phyloP scores from a whole-genome alignment of 2,113 vertebrate species.

The Sapajus apella region DNA sequence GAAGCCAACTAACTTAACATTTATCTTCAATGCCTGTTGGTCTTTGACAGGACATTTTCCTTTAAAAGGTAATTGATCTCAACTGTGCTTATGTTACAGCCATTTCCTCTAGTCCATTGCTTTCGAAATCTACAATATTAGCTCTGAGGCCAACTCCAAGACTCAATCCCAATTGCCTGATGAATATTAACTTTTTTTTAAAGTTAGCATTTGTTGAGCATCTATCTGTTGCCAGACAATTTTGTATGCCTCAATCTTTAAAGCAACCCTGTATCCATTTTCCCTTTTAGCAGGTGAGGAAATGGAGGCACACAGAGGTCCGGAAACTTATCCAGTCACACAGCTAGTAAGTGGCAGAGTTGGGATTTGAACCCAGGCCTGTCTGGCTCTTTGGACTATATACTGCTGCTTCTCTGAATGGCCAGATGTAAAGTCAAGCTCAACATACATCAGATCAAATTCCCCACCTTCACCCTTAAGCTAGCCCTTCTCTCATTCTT shows the following conservation, averaged over 20 bases:
- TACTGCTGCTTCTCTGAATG: background rate
- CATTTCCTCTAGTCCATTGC: background rate
- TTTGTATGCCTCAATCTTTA: background rate
- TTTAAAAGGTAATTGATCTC: conserved; percentile 3
- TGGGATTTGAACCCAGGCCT: background rate
- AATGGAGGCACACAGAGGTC: background rate
- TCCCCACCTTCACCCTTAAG: background rate
- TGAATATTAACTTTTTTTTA: background rate
- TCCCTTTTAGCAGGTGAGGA: background rate
- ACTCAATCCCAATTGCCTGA: background rate
- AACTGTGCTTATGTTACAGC: background rate
- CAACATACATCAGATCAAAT: background rate
- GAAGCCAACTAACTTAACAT: conserved; percentile 2
- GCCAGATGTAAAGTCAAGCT: background rate
- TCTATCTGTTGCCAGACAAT: background rate
- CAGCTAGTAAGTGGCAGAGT: background rate
- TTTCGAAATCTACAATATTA: background rate
- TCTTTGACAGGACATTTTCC: conserved; percentile 31
- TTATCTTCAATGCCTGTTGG: background rate
- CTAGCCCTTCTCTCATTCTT: background rate
- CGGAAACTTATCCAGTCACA: background rate
- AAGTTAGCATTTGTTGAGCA: background rate
- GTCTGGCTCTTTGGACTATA: background rate
- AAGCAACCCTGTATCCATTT: background rate
- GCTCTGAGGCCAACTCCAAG: background rate